These are phyloP conservation scores for Cephus cinctus DNA, from an alignment of 1,140 invertebrate genomes.

Conservation along the genomic window DNA sequence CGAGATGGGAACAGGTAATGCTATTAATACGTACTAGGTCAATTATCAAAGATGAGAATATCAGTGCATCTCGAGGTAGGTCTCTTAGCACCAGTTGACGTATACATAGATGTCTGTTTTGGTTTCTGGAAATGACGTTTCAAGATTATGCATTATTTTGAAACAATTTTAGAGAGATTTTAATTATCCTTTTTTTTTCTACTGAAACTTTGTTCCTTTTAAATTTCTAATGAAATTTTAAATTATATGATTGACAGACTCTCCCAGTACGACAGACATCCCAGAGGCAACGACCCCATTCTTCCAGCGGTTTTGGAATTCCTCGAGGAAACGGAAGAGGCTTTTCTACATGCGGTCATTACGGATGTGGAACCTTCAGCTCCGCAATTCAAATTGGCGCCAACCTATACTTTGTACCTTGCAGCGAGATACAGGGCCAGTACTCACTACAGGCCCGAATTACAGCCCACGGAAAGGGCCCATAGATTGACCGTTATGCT, in stretches of 20 bases:
- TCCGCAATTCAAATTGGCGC: slow-evolving; percentile 84
- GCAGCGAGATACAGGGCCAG: slow-evolving; percentile 89
- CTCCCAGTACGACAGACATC: slow-evolving; percentile 57
- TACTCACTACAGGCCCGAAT: slow-evolving; percentile 88
- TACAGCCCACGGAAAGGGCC: slow-evolving; percentile 87
- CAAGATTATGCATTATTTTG: too few relatives aligned
- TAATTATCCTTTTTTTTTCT: too few relatives aligned
- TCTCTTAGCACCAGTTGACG: too few relatives aligned
- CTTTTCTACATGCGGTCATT: slow-evolving; percentile 84
- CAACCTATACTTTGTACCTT: slow-evolving; percentile 93
- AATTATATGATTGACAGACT: too few relatives aligned
- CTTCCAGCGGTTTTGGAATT: slow-evolving; percentile 93
- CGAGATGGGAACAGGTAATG: slow-evolving; percentile 67
- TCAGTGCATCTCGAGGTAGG: too few relatives aligned
- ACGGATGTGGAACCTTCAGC: slow-evolving; percentile 82
- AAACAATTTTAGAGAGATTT: too few relatives aligned
- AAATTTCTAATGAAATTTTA: too few relatives aligned
- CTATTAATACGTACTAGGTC: too few relatives aligned
- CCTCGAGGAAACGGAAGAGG: slow-evolving; percentile 90
- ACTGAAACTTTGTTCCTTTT: too few relatives aligned
- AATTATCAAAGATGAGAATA: too few relatives aligned
- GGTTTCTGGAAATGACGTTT: too few relatives aligned
- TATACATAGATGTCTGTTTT: too few relatives aligned
- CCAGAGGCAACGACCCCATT: slow-evolving; percentile 81
- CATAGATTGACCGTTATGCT: slow-evolving; percentile 85